phyloP scores from a whole-genome alignment of 2,888 invertebrate genomes.

The Gasteruption jaculator region DNA sequence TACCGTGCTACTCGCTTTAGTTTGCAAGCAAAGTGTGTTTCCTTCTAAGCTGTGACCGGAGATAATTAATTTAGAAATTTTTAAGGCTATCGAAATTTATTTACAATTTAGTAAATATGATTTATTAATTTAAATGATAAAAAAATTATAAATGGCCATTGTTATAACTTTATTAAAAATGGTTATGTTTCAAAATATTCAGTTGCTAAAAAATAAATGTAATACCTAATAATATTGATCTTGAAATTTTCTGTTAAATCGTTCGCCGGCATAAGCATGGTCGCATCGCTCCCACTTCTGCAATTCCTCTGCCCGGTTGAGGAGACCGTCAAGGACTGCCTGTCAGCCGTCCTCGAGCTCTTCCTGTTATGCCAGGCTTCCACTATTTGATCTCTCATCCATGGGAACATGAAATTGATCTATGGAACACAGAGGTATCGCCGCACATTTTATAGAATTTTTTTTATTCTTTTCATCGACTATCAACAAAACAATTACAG shows the following conservation, averaged over 20 bases:
- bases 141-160: neutral
- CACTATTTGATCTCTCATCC: constrained; percentile 42
- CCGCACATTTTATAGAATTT: too few species aligned
- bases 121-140: neutral
- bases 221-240: constrained; percentile 42
- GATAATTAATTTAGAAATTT: constrained; percentile 5
- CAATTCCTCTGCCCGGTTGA: constrained; percentile 29
- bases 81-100: neutral
- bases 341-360: constrained; percentile 36
- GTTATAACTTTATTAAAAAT: neutral
- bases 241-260: constrained; percentile 33
- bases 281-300: constrained; percentile 28
- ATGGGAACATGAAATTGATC: constrained; percentile 43
- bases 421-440: constrained; percentile 16
- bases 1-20: constrained; percentile 38
- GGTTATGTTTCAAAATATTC: constrained; percentile 4
- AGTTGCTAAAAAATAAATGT: constrained; percentile 1
- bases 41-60: constrained; percentile 43
- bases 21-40: constrained; percentile 30
- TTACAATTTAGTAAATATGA: neutral
- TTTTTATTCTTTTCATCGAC: neutral
- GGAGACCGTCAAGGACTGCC: constrained; percentile 32
- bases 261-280: constrained; percentile 30
- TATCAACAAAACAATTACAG: too few species aligned
- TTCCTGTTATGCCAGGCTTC: constrained; percentile 44